Evolutionary conservation across 35 echinoderm and acorn worm genomes (phyloP).

Genomic region (Lytechinus variegatus): DNA sequence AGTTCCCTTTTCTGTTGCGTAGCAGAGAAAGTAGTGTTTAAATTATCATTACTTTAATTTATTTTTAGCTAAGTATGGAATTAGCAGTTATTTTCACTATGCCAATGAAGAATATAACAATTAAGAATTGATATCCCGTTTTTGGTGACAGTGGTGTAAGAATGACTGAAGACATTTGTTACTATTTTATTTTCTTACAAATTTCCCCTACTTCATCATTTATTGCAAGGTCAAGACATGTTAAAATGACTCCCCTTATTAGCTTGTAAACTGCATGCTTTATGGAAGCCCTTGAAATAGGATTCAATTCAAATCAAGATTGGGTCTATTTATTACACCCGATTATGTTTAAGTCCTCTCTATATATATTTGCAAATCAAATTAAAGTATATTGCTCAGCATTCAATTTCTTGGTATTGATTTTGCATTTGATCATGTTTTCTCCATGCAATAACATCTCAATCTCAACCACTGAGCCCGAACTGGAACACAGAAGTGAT

Average conservation of each 20-base stretch:
- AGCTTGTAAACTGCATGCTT: not conserved
- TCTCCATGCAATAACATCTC: not conserved
- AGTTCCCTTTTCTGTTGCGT: no score
- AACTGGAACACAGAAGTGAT: not conserved
- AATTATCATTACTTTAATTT: no score
- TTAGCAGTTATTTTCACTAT: no score
- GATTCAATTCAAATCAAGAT: not conserved
- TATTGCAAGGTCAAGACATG: not conserved
- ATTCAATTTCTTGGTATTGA: not conserved
- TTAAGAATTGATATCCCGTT: no score
- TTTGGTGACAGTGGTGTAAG: not conserved
- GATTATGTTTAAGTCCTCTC: not conserved
- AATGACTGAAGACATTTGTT: not conserved
- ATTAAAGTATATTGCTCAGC: not conserved
- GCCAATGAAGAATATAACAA: no score
- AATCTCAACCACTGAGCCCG: not conserved
- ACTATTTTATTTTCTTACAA: not conserved
- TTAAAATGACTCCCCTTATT: not conserved
- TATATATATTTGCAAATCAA: not conserved
- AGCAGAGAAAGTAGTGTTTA: no score
- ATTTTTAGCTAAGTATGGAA: no score
- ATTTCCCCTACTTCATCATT: not conserved
- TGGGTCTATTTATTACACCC: no score
- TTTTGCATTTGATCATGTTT: not conserved
- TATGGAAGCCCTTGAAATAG: not conserved